Base-by-base conservation (phyloP, 35 echinoderm and acorn worm genomes). In the Strongylocentrotus purpuratus region DNA sequence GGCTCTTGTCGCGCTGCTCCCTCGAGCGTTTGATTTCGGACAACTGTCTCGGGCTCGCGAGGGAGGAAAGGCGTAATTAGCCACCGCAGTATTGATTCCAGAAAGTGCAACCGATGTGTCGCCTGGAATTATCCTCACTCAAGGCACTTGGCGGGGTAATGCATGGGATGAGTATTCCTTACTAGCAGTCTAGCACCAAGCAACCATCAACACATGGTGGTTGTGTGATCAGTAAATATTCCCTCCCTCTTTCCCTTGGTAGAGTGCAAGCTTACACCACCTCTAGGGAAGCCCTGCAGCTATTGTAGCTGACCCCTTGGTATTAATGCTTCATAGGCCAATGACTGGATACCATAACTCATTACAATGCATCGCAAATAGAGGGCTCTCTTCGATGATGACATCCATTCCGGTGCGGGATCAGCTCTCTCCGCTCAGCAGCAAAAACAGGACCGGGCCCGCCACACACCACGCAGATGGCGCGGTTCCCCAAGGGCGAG, bases 11-110 rank as follows among this genome's bases (percentile, higher is more conserved):
- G 48, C 91, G 20, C 48, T 93, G 48, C 91, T 93, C 91, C 48
- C 91, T 93, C 14, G 48, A 93, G 48, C 31, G 28, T 93, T 89
- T 89, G 20, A 78, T 78, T 46, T 93, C 46, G 33, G 91, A 93
- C 91, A 93, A 93, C 91, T 93, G 91, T 93, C 91, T 93, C 46
- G 15, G n/a, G 91, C 45, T 47, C 46, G 91, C 46, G 20, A 58
- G 91, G 91, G 91, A 93, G 91, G 91, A 93, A 93, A 93, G 46
- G 91, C 91, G 48, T 93, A 93, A 93, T 93, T 93, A 93, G 91
- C 91, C 48, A 31, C 31, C 48, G 91, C 91, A 58, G 91, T 58
- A 93, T 93, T 93, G 91, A 93, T 93, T 93, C 91, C 91, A 93
- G 48, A 93, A 93, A 93, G 91, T 93, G 91, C 91, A 93, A 93